Conservation (phyloP, 2,888 invertebrate genomes). For the Entomobrya proxima region DNA sequence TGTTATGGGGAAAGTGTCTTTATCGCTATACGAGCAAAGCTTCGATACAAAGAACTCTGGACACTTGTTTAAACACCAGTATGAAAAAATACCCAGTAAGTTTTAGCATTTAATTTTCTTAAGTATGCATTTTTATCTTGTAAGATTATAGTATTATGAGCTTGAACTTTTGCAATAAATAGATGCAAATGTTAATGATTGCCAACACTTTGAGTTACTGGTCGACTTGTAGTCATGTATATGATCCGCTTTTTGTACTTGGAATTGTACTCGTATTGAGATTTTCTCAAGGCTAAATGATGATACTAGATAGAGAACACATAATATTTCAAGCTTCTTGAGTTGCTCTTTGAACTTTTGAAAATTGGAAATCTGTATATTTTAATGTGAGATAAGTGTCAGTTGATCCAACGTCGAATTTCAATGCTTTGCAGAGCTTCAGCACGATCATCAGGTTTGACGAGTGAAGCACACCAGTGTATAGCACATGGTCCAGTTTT, state of each 20-base stretch:
- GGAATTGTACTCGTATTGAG: neutral
- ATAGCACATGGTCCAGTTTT: constrained; percentile 31
- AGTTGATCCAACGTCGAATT: neutral
- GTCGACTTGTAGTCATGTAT: neutral
- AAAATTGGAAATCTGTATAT: neutral
- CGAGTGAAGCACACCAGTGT: neutral
- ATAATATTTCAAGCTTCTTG: constrained; percentile 1
- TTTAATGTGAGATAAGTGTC: constrained; percentile 6
- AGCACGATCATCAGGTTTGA: neutral
- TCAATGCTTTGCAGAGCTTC: neutral
- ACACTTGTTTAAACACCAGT: neutral
- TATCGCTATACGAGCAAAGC: neutral
- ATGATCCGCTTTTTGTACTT: neutral
- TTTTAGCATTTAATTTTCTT: neutral
- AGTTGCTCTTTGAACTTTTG: constrained; percentile 32
- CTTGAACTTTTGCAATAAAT: neutral
- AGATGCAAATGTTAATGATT: constrained; percentile 10
- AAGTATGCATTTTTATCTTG: neutral
- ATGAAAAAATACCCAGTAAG: neutral
- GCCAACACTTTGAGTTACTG: constrained; percentile 3
- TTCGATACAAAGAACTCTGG: neutral
- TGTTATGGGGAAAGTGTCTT: neutral
- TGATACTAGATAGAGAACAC: neutral
- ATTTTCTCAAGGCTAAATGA: neutral
- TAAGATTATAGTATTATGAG: neutral